Evolutionary conservation across 2,113 vertebrate species (phyloP), one percentile per base, ranked within the genome.

Genomic region (Naja naja): DNA sequence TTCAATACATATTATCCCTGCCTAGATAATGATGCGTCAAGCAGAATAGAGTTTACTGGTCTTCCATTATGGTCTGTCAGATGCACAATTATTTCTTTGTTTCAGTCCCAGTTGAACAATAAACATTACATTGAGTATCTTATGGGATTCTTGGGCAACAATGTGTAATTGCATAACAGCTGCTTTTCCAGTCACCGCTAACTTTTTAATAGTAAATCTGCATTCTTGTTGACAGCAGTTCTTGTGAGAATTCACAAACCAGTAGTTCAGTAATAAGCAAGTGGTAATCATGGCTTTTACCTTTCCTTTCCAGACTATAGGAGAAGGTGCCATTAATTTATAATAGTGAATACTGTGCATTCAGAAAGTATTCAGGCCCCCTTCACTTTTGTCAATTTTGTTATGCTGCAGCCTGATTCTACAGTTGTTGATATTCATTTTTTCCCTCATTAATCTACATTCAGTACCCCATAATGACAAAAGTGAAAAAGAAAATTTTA

Each of bases 251-350:
- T 91, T 96, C 90, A 5, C 25, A 85, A 92, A 90, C 91, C 90
- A 91, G 90, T 58, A 60, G 92, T 92, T 88, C 81, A 58, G 5
- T 47, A n/a, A 22, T 23, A 45, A 45, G 27, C 11, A 45, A 85
- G 58, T 16, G 86, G 69, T 39, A 52, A 58, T 89, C 18, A 90
- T 89, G 85, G 58, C 94, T 88, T 7, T 49, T 34, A 89, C 14
- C 25, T 27, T 56, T 1, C 74, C 81, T n/a, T 87, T 2, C 58
- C 90, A 91, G 93, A 1, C 9, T 58, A 25, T 0, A 16, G 2
- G 64, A 0, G 14, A 4, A 74, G 89, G 25, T 0, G 0, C 11
- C 4, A 22, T 89, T 88, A 64, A 14, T 0, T 52, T 34, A 54
- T 5, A 0, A 0, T 8, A 39, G 0, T 11, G 87, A 18, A 81